These are phyloP conservation scores for Penelope pileata DNA, from an alignment of 2,113 vertebrate species.

Conservation along the genomic window DNA sequence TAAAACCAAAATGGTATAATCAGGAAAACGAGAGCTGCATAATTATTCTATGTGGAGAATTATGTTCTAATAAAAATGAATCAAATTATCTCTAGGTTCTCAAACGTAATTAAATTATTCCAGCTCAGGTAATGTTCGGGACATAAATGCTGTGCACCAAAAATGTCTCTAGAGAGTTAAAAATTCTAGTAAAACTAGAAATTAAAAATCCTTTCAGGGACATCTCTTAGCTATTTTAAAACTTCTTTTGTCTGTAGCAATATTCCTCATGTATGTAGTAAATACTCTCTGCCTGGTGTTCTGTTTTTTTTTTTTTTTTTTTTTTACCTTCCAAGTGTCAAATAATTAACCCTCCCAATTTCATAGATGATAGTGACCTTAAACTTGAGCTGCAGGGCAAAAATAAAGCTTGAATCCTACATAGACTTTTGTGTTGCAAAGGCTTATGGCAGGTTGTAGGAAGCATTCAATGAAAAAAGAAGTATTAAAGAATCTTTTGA, in stretches of 20 bases:
- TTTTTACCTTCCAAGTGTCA: not conserved
- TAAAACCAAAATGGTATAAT: not conserved
- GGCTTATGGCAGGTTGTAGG: not conserved
- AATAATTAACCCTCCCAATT: not conserved
- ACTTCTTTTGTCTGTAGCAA: not conserved
- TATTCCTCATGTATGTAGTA: not conserved
- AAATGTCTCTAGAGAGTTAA: not conserved
- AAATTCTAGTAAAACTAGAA: not conserved
- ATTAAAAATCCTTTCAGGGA: not conserved
- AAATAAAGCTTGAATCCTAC: not conserved
- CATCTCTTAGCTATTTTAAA: not conserved
- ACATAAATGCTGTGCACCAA: not conserved
- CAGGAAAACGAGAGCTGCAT: not conserved
- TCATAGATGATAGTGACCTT: not conserved
- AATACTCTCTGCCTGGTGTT: not conserved
- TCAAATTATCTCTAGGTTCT: conserved; percentile 16
- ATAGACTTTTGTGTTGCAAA: not conserved
- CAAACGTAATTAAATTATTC: conserved; percentile 35
- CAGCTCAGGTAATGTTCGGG: not conserved
- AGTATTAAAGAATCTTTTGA: not conserved
- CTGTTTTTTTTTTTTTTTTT: not conserved
- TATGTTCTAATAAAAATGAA: conserved; percentile 6
- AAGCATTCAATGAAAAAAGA: not conserved
- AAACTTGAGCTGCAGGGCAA: not conserved
- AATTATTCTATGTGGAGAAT: not conserved